phyloP scores from a whole-genome alignment of 2,797 vertebrate species.

The Clamator glandarius region DNA sequence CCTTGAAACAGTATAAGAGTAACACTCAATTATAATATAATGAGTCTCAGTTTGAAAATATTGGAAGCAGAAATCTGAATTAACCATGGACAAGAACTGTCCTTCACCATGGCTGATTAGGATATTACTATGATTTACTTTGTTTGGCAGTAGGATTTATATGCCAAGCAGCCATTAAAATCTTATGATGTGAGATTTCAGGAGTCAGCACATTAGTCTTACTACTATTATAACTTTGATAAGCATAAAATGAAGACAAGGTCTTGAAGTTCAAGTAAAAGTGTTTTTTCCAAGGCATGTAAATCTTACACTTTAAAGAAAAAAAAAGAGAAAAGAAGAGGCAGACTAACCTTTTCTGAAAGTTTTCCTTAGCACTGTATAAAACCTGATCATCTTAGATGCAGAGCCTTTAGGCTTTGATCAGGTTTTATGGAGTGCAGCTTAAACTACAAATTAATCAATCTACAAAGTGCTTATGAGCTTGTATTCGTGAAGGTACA shows the following conservation, averaged over 20 bases:
- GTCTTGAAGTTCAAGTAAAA: conserved; percentile 5
- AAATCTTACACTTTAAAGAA: not conserved
- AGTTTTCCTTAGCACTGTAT: not conserved
- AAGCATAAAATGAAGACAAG: conserved; percentile 3
- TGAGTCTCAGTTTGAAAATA: conserved; percentile 24
- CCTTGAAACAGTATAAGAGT: not conserved
- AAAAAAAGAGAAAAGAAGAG: no score
- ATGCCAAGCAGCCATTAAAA: conserved; percentile 12
- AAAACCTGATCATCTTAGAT: not conserved
- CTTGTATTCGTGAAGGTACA: not conserved
- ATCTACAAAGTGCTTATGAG: not conserved
- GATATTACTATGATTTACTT: conserved; percentile 16
- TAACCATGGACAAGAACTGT: not conserved
- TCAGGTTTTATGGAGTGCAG: not conserved
- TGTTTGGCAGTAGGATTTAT: conserved; percentile 35
- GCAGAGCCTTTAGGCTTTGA: not conserved
- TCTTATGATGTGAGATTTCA: conserved; percentile 1
- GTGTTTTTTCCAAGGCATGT: not conserved
- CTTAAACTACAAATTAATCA: not conserved
- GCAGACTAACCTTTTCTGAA: not conserved
- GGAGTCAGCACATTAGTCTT: conserved; percentile 20
- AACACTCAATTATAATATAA: not conserved
- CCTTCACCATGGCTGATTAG: not conserved
- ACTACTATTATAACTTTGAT: not conserved
- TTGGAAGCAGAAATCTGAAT: not conserved